Conservation (phyloP, 1,140 invertebrate genomes). For the Drusus annulatus region DNA sequence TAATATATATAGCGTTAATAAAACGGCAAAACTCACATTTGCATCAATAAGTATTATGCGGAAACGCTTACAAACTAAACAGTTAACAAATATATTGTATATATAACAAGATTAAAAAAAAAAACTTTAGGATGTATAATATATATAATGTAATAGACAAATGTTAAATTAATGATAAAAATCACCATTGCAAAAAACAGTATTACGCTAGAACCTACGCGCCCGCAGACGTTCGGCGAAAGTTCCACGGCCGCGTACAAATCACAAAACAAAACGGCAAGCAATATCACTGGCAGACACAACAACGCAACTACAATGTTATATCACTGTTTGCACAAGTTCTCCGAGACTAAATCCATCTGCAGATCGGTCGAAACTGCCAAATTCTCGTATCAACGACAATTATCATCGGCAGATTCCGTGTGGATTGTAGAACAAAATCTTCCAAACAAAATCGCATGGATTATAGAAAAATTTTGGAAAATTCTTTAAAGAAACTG, state of each 20-base stretch:
- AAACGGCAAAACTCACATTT: slow-evolving; percentile 16
- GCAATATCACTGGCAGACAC: slow-evolving; percentile 10
- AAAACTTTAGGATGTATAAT: slow-evolving; percentile 21
- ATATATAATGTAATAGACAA: slow-evolving; percentile 14
- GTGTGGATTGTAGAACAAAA: too few species aligned
- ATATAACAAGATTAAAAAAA: slow-evolving; percentile 30
- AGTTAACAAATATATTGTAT: slow-evolving; percentile 29
- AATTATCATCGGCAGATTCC: too few species aligned
- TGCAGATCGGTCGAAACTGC: too few species aligned
- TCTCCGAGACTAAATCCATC: too few species aligned
- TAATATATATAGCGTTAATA: slow-evolving; percentile 1
- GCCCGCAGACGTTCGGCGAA: slow-evolving; percentile 19
- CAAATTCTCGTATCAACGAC: too few species aligned
- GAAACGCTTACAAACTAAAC: slow-evolving; percentile 23
- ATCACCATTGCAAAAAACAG: slow-evolving; percentile 31
- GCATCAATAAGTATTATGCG: background rate
- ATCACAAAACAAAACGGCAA: slow-evolving; percentile 23
- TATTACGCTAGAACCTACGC: slow-evolving; percentile 15
- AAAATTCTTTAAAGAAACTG: too few species aligned
- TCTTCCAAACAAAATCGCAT: too few species aligned
- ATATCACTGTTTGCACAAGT: too few species aligned
- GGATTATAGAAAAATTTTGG: too few species aligned
- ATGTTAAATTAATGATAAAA: slow-evolving; percentile 30
- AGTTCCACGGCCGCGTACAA: slow-evolving; percentile 3
- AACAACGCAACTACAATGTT: too few species aligned